These are phyloP conservation scores for Syrphus vitripennis DNA, from an alignment of 2,888 invertebrate genomes.

Conservation along the genomic window DNA sequence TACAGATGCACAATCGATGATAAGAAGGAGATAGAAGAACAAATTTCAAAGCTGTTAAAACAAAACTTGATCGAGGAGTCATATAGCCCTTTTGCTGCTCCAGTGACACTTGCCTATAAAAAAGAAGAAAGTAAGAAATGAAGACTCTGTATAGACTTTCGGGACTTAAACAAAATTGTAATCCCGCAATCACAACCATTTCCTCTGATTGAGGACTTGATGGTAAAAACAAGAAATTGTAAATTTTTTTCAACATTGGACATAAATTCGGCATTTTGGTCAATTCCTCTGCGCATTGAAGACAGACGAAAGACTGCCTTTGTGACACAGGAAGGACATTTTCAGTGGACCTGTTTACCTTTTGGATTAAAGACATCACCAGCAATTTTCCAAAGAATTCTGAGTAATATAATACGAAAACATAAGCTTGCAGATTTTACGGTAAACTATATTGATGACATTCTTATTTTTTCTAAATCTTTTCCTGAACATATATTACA, in stretches of 20 bases:
- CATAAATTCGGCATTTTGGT: slow-evolving; percentile 65
- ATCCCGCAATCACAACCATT: neutral
- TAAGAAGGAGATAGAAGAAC: slow-evolving; percentile 65
- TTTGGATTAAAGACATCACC: slow-evolving; percentile 53
- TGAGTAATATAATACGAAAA: slow-evolving; percentile 65
- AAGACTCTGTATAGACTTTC: too few relatives aligned
- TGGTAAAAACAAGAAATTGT: slow-evolving; percentile 56
- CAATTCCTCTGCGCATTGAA: slow-evolving; percentile 56
- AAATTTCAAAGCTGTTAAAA: slow-evolving; percentile 60
- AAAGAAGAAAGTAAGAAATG: too few relatives aligned
- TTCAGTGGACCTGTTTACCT: slow-evolving; percentile 63
- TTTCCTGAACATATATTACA: neutral
- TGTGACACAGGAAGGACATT: neutral
- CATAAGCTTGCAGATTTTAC: too few relatives aligned
- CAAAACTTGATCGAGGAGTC: slow-evolving; percentile 65
- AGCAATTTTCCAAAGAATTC: slow-evolving; percentile 67
- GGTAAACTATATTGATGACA: slow-evolving; percentile 71
- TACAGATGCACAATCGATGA: slow-evolving; percentile 68
- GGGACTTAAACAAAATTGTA: neutral
- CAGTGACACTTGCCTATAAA: too few relatives aligned
- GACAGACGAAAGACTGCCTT: slow-evolving; percentile 65
- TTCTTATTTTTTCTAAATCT: slow-evolving; percentile 62
- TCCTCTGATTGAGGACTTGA: slow-evolving; percentile 38
- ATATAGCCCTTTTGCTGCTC: too few relatives aligned
- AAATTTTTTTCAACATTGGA: neutral